phyloP scores from a whole-genome alignment of 1,140 invertebrate species.

The Brachionus rotundiformis region DNA sequence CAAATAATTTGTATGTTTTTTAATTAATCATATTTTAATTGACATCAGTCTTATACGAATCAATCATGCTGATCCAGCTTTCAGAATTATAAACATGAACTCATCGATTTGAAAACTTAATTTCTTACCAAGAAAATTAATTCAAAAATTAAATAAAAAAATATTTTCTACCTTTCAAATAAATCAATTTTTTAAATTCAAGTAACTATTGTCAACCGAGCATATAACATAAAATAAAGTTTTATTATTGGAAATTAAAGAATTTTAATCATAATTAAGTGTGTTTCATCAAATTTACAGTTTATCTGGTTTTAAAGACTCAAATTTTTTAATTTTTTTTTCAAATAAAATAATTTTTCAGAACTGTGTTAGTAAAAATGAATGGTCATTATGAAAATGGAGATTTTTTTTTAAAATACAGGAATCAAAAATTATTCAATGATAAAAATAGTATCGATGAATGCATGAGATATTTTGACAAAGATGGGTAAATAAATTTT shows the following conservation, averaged over 20 bases:
- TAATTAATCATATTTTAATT: neutral
- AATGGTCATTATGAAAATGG: constrained; percentile 16
- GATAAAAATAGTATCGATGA: constrained; percentile 40
- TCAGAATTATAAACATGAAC: neutral
- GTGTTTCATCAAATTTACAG: neutral
- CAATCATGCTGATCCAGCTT: neutral
- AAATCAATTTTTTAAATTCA: constrained; percentile 26
- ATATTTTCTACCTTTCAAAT: constrained; percentile 22
- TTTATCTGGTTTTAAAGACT: neutral
- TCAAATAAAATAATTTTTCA: no score
- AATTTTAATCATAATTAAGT: neutral
- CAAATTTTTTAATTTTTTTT: neutral
- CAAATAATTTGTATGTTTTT: no score
- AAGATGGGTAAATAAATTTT: constrained; percentile 24
- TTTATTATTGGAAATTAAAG: neutral
- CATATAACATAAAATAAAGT: constrained; percentile 5
- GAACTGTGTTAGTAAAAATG: neutral
- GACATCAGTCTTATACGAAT: neutral
- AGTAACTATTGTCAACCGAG: constrained; percentile 48
- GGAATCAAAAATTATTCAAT: constrained; percentile 27
- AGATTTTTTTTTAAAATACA: constrained; percentile 47
- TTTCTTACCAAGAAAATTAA: neutral
- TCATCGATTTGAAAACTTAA: neutral
- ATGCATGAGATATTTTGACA: constrained; percentile 40
- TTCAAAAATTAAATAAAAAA: constrained; percentile 4